phyloP scores from a whole-genome alignment of 2,888 invertebrate species.

The Perizoma affinitatum region DNA sequence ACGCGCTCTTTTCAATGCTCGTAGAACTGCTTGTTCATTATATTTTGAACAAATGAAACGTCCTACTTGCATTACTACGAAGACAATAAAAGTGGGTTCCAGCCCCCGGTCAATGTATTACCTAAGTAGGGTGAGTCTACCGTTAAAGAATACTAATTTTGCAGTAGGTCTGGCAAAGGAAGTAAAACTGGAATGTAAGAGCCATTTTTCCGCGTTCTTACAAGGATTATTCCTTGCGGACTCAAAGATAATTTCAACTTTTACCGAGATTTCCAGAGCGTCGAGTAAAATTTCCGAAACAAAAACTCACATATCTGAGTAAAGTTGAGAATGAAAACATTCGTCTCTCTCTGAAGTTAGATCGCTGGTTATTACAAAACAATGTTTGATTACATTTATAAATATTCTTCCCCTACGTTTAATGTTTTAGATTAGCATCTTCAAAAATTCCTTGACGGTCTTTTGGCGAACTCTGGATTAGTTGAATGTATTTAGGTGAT shows the following conservation, averaged over 20 bases:
- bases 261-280: slow-evolving; percentile 26
- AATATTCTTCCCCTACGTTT: too few relatives aligned
- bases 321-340: slow-evolving; percentile 24
- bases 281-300: slow-evolving; percentile 24
- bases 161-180: slow-evolving; percentile 17
- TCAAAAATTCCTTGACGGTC: too few relatives aligned
- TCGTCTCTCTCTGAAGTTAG: slow-evolving; percentile 23
- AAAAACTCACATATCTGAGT: slow-evolving; percentile 22
- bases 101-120: slow-evolving; percentile 27
- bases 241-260: slow-evolving; percentile 37
- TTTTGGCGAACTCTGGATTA: too few relatives aligned
- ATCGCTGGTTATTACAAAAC: slow-evolving; percentile 13
- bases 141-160: slow-evolving; percentile 35
- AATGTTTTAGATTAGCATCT: not conserved
- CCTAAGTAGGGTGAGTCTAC: slow-evolving; percentile 26
- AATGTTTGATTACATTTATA: not conserved
- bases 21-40: slow-evolving; percentile 35
- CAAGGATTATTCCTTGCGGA: slow-evolving; percentile 33
- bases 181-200: slow-evolving; percentile 30
- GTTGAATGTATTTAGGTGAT: too few relatives aligned
- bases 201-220: slow-evolving; percentile 29
- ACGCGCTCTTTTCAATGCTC: slow-evolving; percentile 36
- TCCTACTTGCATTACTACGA: slow-evolving; percentile 26
- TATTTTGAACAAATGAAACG: slow-evolving; percentile 38
- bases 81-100: slow-evolving; percentile 32